Conservation (phyloP, 2,113 vertebrate species). For the Malaclemys terrapin region DNA sequence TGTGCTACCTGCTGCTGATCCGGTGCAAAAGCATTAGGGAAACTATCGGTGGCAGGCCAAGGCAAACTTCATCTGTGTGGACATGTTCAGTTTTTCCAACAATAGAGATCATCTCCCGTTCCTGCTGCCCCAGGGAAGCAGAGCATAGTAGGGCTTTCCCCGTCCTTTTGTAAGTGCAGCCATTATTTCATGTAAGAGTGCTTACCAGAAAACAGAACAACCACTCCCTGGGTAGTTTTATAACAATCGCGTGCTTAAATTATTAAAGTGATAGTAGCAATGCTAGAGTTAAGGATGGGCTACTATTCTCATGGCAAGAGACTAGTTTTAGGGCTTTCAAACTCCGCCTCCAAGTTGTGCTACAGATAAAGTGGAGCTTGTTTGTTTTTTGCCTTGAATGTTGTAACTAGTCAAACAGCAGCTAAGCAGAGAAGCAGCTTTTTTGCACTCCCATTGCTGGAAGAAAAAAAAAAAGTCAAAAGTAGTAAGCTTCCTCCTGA, state of each 20-base stretch:
- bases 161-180: slow-evolving; percentile 14
- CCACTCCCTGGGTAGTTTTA: slow-evolving; percentile 54
- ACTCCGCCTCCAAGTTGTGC: not conserved
- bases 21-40: not conserved
- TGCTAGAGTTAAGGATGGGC: not conserved
- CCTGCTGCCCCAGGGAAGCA: not conserved
- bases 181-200: slow-evolving; percentile 44
- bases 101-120: not conserved
- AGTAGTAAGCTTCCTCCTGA: not conserved
- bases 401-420: not conserved
- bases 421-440: not conserved
- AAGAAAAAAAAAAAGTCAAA: not conserved
- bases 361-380: not conserved
- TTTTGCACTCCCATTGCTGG: not conserved
- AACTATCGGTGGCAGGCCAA: not conserved
- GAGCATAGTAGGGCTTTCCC: slow-evolving; percentile 34
- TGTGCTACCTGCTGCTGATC: not conserved
- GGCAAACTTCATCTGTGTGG: not conserved
- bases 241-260: slow-evolving; percentile 57
- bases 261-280: slow-evolving; percentile 51
- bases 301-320: slow-evolving; percentile 29
- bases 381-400: not conserved
- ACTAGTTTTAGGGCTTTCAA: slow-evolving; percentile 52
- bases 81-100: not conserved
- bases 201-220: slow-evolving; percentile 49